These are phyloP conservation scores for Taxidea taxus DNA, from an alignment of 2,113 vertebrate species.

Conservation along the genomic window DNA sequence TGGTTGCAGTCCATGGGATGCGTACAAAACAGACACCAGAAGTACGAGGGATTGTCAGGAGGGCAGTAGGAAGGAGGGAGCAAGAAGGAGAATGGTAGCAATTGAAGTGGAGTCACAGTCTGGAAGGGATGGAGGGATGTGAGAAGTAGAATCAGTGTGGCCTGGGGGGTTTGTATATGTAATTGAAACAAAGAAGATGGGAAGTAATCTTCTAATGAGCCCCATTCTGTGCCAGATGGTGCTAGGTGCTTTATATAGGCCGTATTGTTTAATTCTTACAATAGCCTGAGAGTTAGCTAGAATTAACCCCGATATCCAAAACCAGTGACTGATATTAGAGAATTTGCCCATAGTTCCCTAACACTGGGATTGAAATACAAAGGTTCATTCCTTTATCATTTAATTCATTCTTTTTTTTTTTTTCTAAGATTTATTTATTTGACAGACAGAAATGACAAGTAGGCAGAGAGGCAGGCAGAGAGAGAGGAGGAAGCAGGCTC, in stretches of 20 bases:
- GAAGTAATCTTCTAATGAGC: background rate
- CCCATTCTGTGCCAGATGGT: background rate
- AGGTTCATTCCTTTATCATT: background rate
- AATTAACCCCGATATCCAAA: background rate
- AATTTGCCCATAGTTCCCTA: background rate
- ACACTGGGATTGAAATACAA: background rate
- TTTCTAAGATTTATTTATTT: too few relatives aligned
- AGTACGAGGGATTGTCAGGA: background rate
- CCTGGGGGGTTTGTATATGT: background rate
- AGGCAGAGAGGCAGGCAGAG: too few relatives aligned
- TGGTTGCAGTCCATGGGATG: background rate
- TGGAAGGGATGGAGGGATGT: background rate
- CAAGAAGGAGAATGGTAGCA: background rate
- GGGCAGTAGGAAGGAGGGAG: too few relatives aligned
- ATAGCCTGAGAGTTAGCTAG: background rate
- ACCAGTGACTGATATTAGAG: background rate
- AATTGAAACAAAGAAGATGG: background rate
- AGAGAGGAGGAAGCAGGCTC: too few relatives aligned
- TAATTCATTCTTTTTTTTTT: background rate
- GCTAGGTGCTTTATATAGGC: fast-evolving
- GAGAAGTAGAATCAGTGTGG: background rate
- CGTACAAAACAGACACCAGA: background rate
- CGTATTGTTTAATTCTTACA: background rate
- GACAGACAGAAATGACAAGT: too few relatives aligned
- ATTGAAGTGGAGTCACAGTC: background rate